phyloP scores from a whole-genome alignment of 2,113 vertebrate species.

The Heptranchias perlo region DNA sequence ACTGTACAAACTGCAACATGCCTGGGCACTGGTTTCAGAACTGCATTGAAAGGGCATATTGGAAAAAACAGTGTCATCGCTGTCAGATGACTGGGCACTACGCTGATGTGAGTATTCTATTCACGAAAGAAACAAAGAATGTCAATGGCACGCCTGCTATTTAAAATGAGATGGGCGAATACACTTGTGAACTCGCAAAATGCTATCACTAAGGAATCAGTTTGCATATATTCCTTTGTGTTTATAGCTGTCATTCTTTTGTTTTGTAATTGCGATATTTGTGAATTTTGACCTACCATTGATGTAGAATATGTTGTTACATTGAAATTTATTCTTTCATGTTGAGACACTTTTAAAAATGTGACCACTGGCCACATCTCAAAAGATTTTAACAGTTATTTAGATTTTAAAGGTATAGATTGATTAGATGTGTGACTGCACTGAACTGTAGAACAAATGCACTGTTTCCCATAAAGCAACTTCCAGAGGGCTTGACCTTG shows the following conservation, averaged over 20 bases:
- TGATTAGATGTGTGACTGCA: constrained; percentile 14
- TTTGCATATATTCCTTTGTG: neutral
- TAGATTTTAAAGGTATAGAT: constrained; percentile 6
- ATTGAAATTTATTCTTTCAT: neutral
- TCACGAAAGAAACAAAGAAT: neutral
- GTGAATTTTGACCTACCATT: neutral
- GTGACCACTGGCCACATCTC: neutral
- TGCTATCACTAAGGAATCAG: neutral
- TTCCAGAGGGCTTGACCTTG: constrained; percentile 41
- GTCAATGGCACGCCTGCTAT: neutral
- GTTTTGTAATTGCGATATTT: neutral
- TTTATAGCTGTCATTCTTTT: constrained; percentile 12
- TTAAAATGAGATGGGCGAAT: neutral
- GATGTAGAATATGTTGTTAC: neutral
- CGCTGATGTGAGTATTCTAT: constrained; percentile 75
- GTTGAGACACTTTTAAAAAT: neutral
- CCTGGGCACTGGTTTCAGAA: constrained; percentile 67
- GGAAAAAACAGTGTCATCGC: constrained; percentile 77
- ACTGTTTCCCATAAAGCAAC: constrained; percentile 21
- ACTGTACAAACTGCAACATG: constrained; percentile 78
- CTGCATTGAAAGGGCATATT: constrained; percentile 70
- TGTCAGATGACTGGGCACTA: constrained; percentile 84
- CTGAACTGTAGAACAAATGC: constrained; percentile 20
- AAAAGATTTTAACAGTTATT: neutral
- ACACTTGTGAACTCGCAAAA: constrained; percentile 7